These are phyloP conservation scores for Trisateles emortualis DNA, from an alignment of 2,888 invertebrate species.

Conservation along the genomic window DNA sequence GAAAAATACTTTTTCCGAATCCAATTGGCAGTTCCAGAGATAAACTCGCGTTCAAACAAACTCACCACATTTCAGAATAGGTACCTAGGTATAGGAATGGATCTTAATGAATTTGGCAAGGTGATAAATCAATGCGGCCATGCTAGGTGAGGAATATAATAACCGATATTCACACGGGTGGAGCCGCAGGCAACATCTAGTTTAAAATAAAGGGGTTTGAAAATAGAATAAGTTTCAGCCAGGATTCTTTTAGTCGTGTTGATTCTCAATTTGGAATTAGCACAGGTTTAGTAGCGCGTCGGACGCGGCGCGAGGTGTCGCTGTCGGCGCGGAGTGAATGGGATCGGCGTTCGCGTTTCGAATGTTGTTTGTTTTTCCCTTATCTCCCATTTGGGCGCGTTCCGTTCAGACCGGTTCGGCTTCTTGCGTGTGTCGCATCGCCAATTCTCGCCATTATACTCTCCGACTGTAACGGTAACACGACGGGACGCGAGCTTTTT, in stretches of 20 bases:
- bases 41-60: too few species aligned
- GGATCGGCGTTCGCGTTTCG: constrained; percentile 66
- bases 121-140: too few species aligned
- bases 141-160: too few species aligned
- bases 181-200: too few species aligned
- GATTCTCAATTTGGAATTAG: constrained; percentile 33
- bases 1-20: too few species aligned
- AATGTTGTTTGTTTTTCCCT: constrained; percentile 74
- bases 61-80: too few species aligned
- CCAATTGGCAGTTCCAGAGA: too few species aligned
- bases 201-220: not conserved
- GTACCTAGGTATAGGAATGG: too few species aligned
- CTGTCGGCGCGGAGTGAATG: constrained; percentile 66
- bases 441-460: constrained; percentile 73
- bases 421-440: constrained; percentile 76
- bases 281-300: constrained; percentile 23
- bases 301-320: constrained; percentile 55
- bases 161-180: too few species aligned
- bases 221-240: not conserved
- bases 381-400: constrained; percentile 73
- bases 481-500: constrained; percentile 71
- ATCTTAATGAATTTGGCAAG: too few species aligned
- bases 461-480: constrained; percentile 71
- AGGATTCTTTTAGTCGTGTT: constrained; percentile 8
- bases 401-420: constrained; percentile 72